These are phyloP conservation scores for Hippocampus abdominalis DNA, from an alignment of 2,113 vertebrate species.

Conservation along the genomic window DNA sequence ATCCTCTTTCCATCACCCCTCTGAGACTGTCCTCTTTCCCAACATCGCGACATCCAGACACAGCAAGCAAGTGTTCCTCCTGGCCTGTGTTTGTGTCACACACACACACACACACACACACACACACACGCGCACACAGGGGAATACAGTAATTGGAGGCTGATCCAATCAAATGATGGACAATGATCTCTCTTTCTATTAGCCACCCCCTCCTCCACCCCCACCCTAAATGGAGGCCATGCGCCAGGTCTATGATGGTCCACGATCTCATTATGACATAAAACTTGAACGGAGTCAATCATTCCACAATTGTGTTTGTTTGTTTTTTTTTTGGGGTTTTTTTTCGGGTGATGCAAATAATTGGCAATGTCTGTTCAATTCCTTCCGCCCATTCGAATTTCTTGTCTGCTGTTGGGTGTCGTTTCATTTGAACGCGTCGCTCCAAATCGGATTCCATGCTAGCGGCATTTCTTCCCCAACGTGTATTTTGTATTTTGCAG, in stretches of 20 bases:
- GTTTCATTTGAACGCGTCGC: no score
- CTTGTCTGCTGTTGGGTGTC: no score
- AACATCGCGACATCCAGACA: background rate
- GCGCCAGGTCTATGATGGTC: background rate
- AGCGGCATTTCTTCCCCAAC: no score
- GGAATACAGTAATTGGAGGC: background rate
- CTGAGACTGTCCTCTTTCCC: slow-evolving; percentile 3
- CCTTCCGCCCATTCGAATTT: no score
- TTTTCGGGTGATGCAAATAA: no score
- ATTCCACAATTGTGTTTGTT: no score
- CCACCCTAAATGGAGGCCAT: background rate
- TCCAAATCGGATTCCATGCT: no score
- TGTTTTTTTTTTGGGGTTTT: no score
- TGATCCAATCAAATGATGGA: background rate
- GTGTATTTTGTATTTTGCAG: no score
- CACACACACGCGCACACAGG: background rate
- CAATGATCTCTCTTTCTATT: background rate
- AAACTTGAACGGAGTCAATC: background rate
- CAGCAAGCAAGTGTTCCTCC: background rate
- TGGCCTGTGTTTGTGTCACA: background rate
- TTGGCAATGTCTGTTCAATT: no score
- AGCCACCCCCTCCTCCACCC: background rate
- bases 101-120: background rate
- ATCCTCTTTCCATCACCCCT: background rate
- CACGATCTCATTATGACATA: background rate